These are phyloP conservation scores for Microplitis mediator DNA, from an alignment of 1,140 invertebrate species.

Conservation along the genomic window DNA sequence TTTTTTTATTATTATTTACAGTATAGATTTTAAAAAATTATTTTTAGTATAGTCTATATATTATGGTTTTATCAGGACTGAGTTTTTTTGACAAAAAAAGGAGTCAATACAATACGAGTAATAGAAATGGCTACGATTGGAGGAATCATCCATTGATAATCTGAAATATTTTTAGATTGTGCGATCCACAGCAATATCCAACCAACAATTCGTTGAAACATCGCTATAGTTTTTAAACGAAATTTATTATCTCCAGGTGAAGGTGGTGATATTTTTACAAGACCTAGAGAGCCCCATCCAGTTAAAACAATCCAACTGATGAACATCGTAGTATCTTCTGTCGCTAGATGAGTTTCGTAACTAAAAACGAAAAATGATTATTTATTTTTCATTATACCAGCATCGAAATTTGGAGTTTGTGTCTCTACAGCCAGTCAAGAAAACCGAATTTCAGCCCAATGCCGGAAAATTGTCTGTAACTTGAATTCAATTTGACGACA, in stretches of 20 bases:
- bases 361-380: conserved; percentile 42
- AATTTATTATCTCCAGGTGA: neutral
- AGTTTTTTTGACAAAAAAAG: neutral
- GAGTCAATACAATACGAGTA: conserved; percentile 26
- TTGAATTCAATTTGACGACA: no score
- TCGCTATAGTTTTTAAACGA: conserved; percentile 3
- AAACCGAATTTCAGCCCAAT: no score
- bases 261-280: conserved; percentile 46
- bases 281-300: conserved; percentile 49
- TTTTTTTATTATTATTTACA: neutral
- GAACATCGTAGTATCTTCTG: conserved; percentile 53
- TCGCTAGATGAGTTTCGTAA: conserved; percentile 49
- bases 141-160: conserved; percentile 58
- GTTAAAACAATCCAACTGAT: conserved; percentile 52
- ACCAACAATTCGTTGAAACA: conserved; percentile 44
- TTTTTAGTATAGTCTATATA: neutral
- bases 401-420: no score
- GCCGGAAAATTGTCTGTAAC: no score
- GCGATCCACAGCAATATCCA: conserved; percentile 46
- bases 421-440: no score
- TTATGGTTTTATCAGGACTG: neutral
- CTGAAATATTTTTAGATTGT: conserved; percentile 36
- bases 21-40: neutral
- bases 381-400: neutral
- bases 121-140: conserved; percentile 44